Percentiles rank a stretch among this genome's conserved stretches.
These are phyloP conservation scores for Oryzias celebensis DNA, from an alignment of 2,113 vertebrate species.

Conservation along the genomic window DNA sequence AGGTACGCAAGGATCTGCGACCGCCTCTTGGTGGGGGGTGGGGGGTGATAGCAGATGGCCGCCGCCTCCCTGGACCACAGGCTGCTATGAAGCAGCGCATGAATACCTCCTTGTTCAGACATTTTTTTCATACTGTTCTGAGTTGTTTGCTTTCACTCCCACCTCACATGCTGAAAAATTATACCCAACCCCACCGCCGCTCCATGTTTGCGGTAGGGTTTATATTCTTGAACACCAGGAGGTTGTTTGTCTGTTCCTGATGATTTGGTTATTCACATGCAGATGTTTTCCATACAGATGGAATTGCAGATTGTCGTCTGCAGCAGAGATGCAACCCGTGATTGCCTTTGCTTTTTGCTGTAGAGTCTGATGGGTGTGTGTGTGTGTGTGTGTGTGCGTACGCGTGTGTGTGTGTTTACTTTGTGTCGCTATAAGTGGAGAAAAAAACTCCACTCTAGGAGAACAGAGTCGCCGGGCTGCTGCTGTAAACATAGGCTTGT, in stretches of 20 bases:
- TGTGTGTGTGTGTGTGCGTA: slow-evolving; percentile 14
- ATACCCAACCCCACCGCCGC: slow-evolving; percentile 34
- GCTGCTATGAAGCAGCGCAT: slow-evolving; percentile 68
- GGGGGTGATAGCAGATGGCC: slow-evolving; percentile 68
- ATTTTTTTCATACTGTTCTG: slow-evolving; percentile 62
- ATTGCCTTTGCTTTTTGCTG: slow-evolving; percentile 20
- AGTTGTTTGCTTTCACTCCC: slow-evolving; percentile 62
- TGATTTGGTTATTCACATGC: not conserved
- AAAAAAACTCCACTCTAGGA: slow-evolving; percentile 34
- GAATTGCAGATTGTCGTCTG: slow-evolving; percentile 2
- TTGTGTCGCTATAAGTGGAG: slow-evolving; percentile 46
- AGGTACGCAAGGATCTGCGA: slow-evolving; percentile 61
- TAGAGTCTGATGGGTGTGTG: slow-evolving; percentile 9
- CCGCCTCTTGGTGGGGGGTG: slow-evolving; percentile 54
- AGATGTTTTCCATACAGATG: not conserved
- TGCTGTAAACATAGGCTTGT: slow-evolving; percentile 73
- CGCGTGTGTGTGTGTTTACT: slow-evolving; percentile 38
- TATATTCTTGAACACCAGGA: slow-evolving; percentile 13
- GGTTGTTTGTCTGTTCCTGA: slow-evolving; percentile 1
- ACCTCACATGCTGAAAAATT: slow-evolving; percentile 42
- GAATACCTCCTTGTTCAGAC: slow-evolving; percentile 77
- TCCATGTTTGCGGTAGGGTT: slow-evolving; percentile 44
- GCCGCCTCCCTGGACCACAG: slow-evolving; percentile 46
- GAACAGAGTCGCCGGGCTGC: slow-evolving; percentile 44
- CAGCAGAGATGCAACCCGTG: not conserved